phyloP scores from a whole-genome alignment of 2,888 invertebrate species.

The Pycnomerus fuliginosus region DNA sequence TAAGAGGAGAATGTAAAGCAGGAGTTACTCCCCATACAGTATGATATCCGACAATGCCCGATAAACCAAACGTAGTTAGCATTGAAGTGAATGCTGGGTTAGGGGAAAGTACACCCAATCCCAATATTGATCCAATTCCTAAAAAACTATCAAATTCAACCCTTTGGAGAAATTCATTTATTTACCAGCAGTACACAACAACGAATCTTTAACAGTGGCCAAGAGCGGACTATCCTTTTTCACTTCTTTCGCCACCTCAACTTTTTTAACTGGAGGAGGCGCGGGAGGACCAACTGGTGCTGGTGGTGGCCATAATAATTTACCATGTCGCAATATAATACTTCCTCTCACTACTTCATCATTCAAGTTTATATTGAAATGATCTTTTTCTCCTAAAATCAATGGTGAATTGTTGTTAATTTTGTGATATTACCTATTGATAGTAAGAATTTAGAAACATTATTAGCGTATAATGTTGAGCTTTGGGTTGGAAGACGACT shows the following conservation, averaged over 20 bases:
- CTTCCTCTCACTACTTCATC: slow-evolving; percentile 87
- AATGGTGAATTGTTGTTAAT: neutral
- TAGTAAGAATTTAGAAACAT: slow-evolving; percentile 82
- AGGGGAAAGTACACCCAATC: slow-evolving; percentile 74
- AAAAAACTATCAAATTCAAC: slow-evolving; percentile 30
- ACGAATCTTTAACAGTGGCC: slow-evolving; percentile 57
- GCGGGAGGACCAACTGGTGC: slow-evolving; percentile 58
- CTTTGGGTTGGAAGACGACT: slow-evolving; percentile 84
- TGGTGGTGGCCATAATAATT: slow-evolving; percentile 79
- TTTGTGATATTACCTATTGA: slow-evolving; percentile 66
- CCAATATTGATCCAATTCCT: slow-evolving; percentile 70
- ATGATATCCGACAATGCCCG: slow-evolving; percentile 82
- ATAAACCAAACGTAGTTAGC: slow-evolving; percentile 81
- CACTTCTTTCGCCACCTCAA: slow-evolving; percentile 32
- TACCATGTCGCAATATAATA: slow-evolving; percentile 73
- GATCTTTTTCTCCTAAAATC: slow-evolving; percentile 67
- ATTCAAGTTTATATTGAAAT: slow-evolving; percentile 75
- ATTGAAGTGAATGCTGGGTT: slow-evolving; percentile 83
- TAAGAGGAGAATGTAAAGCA: slow-evolving; percentile 85
- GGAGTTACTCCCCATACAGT: slow-evolving; percentile 93
- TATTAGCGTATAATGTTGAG: slow-evolving; percentile 86
- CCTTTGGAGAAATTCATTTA: neutral
- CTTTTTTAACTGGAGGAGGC: slow-evolving; percentile 50
- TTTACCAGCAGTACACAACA: slow-evolving; percentile 19
- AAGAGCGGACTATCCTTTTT: slow-evolving; percentile 59